Base-by-base conservation (phyloP, 2,113 vertebrate species). In the Melanerpes formicivorus region DNA sequence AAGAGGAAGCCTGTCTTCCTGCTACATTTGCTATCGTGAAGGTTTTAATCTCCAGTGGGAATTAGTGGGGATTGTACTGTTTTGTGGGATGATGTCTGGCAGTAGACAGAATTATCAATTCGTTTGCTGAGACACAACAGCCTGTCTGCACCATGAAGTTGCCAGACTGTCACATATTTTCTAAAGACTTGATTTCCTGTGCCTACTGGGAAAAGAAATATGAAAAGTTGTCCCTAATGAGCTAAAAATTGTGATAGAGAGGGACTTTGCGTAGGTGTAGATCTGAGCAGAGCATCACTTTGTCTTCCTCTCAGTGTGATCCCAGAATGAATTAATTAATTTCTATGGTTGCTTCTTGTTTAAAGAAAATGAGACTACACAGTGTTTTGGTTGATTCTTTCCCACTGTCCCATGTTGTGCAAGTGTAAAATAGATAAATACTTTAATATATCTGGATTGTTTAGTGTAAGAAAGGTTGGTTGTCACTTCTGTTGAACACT, bases 191-290 rank as follows among this genome's bases (percentile, higher is more conserved):
- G 13, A 62, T 79, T 93, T 93, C 59, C 78, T 93, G 64, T 46
- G 63, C 66, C 64, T 79, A 11, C 27, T 67, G 42, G 67, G 59
- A 55, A 42, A 52, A 74, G 60, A 87, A 77, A 76, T 15, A 66
- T 11, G n/a, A 90, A 88, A 92, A 90, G 27, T 66, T 90, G 10
- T 87, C 60, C 63, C 54, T 85, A 76, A 94, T 88, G 87, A 92
- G 69, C 63, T 84, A 89, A 89, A 86, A 93, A 77, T 48, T 70
- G 58, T 63, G 62, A 52, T 26, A 37, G 26, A 78, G 3, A 46
- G 30, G 67, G 46, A 77, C 52, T 90, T 63, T 5, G 59, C 84
- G 88, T 69, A 72, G 77, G 67, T 87, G 78, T 75, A 88, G 64
- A 70, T 76, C 46, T 70, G 71, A 92, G 85, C 56, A 75, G 27